phyloP scores from a whole-genome alignment of 2,113 vertebrate species.

The Eidolon helvum region DNA sequence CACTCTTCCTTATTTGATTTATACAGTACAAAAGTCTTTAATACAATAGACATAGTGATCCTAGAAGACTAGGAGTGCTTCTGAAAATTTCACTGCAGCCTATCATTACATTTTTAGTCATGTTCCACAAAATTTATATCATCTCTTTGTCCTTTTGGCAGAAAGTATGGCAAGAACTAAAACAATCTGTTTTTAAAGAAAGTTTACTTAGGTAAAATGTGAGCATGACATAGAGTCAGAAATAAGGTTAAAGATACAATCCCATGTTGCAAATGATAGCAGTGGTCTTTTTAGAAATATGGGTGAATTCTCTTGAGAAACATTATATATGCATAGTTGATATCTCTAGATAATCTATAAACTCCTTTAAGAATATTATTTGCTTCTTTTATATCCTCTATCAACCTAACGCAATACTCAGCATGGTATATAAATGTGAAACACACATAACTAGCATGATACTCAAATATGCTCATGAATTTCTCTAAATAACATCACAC shows the following conservation, averaged over 20 bases:
- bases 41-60: background rate
- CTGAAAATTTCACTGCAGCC: background rate
- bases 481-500: background rate
- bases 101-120: background rate
- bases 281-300: background rate
- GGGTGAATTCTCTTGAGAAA: background rate
- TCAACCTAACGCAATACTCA: background rate
- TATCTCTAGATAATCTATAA: background rate
- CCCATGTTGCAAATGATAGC: background rate
- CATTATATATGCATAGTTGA: background rate
- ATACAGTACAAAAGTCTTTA: background rate
- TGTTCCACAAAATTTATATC: background rate
- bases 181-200: constrained; percentile 23
- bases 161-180: background rate
- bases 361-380: constrained; percentile 26
- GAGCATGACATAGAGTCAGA: background rate
- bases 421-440: background rate
- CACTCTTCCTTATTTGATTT: background rate
- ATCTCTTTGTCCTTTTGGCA: constrained; percentile 12
- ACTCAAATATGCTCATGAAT: background rate
- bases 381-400: background rate
- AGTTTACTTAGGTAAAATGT: background rate
- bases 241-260: background rate
- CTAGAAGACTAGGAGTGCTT: background rate
- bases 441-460: background rate